Base-by-base conservation (phyloP, 2,113 vertebrate species). In the Gulo gulo region DNA sequence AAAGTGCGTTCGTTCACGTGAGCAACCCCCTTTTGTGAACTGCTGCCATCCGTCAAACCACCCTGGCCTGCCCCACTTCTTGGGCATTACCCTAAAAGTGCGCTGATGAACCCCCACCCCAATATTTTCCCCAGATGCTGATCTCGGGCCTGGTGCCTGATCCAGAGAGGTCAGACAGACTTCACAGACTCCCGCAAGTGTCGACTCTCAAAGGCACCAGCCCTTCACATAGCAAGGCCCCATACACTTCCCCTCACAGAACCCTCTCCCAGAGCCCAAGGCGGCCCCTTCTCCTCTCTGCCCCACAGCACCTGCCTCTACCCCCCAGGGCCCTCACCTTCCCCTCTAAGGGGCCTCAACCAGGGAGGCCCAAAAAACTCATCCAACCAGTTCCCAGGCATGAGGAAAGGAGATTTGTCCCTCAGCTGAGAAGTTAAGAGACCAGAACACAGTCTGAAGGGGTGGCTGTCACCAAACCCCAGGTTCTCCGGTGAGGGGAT, bases 341-440 rank as follows among this genome's bases (percentile, higher is more conserved):
- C 63, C n/a, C 42, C 74, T 65, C 76, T 65, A 67, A 95, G 76
- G 71, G 87, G 83, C 96, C 97, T 95, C 94, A 73, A 52, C 23
- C 31, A n/a, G 73, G 36, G n/a, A 92, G 26, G 61, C 88, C 84
- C 63, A 24, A 81, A 82, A 97, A 98, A 98, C 97, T 97, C 97
- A 98, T 97, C 97, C 93, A 97, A 98, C 98, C 97, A 97, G 98
- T 98, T 98, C 79, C 89, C n/a, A 29, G 29, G 73, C 6, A 47
- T 74, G 76, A 83, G 67, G 88, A 94, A 42, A 85, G 36, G 20
- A 67, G 13, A 39, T 55, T 81, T 73, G 52, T 96, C 65, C 87
- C 84, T 14, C 11, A 50, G 42, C 65, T 65, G 79, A 93, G 74
- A 57, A 45, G 11, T 29, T 26, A 87, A 73, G 29, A 88, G 95